Conservation (phyloP, 1,140 invertebrate species). For the Diabrotica virgifera region DNA sequence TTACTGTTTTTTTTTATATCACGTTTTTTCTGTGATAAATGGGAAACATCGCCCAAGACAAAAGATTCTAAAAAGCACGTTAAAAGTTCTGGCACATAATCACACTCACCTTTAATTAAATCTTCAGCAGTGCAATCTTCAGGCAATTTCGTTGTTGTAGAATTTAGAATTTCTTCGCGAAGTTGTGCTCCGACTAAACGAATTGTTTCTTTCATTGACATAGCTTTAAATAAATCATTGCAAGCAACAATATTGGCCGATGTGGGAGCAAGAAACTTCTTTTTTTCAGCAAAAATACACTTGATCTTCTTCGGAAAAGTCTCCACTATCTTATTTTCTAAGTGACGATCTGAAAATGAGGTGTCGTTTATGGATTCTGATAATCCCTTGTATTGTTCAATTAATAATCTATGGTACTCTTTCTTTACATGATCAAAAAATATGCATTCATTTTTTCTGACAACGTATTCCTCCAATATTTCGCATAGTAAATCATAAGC, state of each 20-base stretch:
- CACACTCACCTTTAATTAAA: no score
- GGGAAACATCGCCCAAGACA: no score
- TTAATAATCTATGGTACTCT: slow-evolving; percentile 16
- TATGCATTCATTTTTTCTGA: slow-evolving; percentile 15
- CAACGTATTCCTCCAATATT: no score
- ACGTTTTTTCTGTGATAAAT: no score
- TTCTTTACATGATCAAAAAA: slow-evolving; percentile 24
- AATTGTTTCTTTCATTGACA: slow-evolving; percentile 15
- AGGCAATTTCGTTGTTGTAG: no score
- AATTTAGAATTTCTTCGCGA: no score
- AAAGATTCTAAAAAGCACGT: no score
- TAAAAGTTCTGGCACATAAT: no score
- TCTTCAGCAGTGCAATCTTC: no score
- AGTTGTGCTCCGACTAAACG: no score
- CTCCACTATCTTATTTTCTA: not conserved
- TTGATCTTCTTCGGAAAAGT: slow-evolving; percentile 7
- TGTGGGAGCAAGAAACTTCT: slow-evolving; percentile 20
- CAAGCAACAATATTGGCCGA: slow-evolving; percentile 6
- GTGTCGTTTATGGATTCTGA: slow-evolving; percentile 13
- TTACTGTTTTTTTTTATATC: no score
- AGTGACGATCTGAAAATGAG: slow-evolving; percentile 1
- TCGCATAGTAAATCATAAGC: slow-evolving; percentile 21
- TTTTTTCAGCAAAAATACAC: no score
- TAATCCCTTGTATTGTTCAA: slow-evolving; percentile 8
- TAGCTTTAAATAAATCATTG: slow-evolving; percentile 17